Percentiles rank a stretch among this genome's conserved stretches.
These are phyloP conservation scores for Drosophila sp. DNA, from an alignment of 1,140 invertebrate species.

Conservation along the genomic window DNA sequence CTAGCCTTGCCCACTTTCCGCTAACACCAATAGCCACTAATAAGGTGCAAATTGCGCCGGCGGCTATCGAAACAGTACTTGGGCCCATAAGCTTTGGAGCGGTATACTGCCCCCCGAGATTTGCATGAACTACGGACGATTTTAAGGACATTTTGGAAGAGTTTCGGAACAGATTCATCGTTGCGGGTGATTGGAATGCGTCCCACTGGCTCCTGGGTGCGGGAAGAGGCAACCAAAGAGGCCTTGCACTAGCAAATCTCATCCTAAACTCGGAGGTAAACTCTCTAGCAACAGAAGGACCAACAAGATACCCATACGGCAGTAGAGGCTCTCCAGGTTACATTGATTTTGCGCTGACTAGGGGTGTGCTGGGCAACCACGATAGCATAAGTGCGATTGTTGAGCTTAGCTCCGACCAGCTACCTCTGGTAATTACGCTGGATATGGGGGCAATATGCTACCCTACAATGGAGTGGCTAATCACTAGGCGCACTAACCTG, in stretches of 20 bases:
- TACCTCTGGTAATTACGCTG: not conserved
- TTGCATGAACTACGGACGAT: no score
- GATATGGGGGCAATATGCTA: not conserved
- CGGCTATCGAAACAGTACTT: not conserved
- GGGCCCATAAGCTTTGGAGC: not conserved
- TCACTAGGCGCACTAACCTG: not conserved
- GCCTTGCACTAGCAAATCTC: constrained; percentile 2
- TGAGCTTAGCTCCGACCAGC: constrained; percentile 9
- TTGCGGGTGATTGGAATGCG: no score
- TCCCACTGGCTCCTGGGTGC: not conserved
- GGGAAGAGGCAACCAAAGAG: constrained; percentile 6
- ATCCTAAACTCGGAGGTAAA: not conserved
- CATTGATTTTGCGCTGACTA: constrained; percentile 1
- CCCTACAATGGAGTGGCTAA: not conserved
- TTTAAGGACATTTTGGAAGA: not conserved
- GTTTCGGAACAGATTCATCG: not conserved
- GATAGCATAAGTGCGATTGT: constrained; percentile 1
- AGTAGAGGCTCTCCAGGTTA: no score
- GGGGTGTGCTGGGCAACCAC: constrained; percentile 1
- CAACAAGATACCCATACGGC: constrained; percentile 1
- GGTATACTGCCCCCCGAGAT: no score
- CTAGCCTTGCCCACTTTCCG: constrained; percentile 2
- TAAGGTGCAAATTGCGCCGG: constrained; percentile 3
- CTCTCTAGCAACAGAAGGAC: not conserved
- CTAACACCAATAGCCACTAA: constrained; percentile 2